Evolutionary conservation across 1,140 invertebrate species (phyloP).

Genomic region (Melitaea cinxia): DNA sequence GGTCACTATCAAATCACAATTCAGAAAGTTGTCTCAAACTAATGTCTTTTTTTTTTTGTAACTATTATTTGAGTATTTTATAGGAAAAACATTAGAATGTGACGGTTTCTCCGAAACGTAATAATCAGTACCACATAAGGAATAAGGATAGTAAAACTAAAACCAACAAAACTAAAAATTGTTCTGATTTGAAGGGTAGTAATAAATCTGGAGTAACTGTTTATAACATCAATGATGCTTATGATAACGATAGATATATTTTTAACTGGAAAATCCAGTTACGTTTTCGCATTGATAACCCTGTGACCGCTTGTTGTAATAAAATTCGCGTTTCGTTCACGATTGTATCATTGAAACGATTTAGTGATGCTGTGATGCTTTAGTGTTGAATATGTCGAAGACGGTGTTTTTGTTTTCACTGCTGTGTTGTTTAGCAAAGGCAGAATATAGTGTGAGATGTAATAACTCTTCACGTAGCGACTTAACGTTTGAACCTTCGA

Average conservation of each 20-base stretch:
- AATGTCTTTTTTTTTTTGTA: too few species aligned
- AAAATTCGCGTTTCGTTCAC: neutral
- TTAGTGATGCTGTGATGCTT: slow-evolving; percentile 9
- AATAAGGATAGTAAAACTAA: too few species aligned
- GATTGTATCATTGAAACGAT: neutral
- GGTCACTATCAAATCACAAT: too few species aligned
- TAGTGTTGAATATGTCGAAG: slow-evolving; percentile 24
- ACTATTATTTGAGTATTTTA: too few species aligned
- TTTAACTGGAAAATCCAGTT: neutral
- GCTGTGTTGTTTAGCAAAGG: slow-evolving; percentile 14
- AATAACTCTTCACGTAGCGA: slow-evolving; percentile 19
- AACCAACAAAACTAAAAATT: too few species aligned
- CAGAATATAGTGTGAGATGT: slow-evolving; percentile 33
- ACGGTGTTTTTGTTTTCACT: slow-evolving; percentile 29
- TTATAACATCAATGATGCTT: slow-evolving; percentile 13
- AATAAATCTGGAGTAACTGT: too few species aligned
- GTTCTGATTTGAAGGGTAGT: too few species aligned
- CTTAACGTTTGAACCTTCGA: slow-evolving; percentile 33
- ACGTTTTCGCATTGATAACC: slow-evolving; percentile 20
- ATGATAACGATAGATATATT: slow-evolving; percentile 1
- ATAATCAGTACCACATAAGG: too few species aligned
- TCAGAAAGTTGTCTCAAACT: too few species aligned
- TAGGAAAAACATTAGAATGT: too few species aligned
- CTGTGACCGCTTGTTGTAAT: slow-evolving; percentile 19
- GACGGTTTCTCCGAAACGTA: too few species aligned